Evolutionary conservation across 2,113 vertebrate species (phyloP).

Genomic region (Hipposideros armiger): DNA sequence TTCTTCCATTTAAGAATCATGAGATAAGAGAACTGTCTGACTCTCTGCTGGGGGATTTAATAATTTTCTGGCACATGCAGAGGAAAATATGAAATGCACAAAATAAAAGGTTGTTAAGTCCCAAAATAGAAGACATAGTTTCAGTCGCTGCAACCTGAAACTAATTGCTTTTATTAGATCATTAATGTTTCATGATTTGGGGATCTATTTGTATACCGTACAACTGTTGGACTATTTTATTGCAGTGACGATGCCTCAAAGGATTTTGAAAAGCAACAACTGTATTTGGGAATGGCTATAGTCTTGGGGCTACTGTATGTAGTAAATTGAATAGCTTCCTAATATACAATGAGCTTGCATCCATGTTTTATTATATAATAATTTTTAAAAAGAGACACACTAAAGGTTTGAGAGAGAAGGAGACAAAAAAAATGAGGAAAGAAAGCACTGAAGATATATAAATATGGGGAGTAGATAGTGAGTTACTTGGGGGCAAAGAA

Average conservation of each 20-base stretch:
- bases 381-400: background rate
- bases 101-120: conserved; percentile 48
- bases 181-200: conserved; percentile 61
- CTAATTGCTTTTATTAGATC: conserved; percentile 65
- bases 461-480: background rate
- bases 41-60: background rate
- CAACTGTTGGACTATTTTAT: conserved; percentile 42
- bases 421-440: background rate
- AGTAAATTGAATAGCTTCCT: background rate
- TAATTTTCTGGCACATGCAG: background rate
- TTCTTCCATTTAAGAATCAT: background rate
- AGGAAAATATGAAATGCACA: conserved; percentile 44
- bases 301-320: background rate
- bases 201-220: conserved; percentile 4
- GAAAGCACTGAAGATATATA: background rate
- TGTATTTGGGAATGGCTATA: conserved; percentile 47
- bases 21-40: background rate
- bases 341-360: background rate
- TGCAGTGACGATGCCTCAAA: background rate
- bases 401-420: background rate
- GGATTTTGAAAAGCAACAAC: conserved; percentile 56
- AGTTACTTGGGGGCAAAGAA: background rate
- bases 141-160: conserved; percentile 40
- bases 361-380: conserved; percentile 29
- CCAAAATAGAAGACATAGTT: conserved; percentile 51